These are phyloP conservation scores for Antidorcas marsupialis DNA, from an alignment of 2,113 vertebrate species.

Conservation along the genomic window DNA sequence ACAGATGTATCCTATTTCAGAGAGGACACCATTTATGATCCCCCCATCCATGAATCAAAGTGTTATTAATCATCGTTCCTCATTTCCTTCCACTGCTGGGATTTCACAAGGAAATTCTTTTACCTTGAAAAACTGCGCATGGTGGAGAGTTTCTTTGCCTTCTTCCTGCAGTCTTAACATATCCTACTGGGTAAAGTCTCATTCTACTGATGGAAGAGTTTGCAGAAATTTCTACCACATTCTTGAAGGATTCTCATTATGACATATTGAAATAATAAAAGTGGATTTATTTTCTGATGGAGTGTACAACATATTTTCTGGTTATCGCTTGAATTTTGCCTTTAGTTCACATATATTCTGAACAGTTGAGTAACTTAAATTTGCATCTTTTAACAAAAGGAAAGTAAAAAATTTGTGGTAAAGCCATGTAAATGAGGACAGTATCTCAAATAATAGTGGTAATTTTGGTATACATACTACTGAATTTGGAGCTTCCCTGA, in stretches of 20 bases:
- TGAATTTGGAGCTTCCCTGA: background rate
- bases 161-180: slow-evolving; percentile 35
- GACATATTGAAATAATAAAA: background rate
- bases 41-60: background rate
- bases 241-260: background rate
- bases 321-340: background rate
- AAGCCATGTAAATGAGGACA: background rate
- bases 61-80: slow-evolving; percentile 75
- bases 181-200: slow-evolving; percentile 60
- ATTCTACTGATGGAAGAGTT: background rate
- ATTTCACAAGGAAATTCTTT: slow-evolving; percentile 80
- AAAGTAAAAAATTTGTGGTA: background rate
- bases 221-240: background rate
- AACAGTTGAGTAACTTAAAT: background rate
- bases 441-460: background rate
- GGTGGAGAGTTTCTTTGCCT: slow-evolving; percentile 41
- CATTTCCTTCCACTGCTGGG: slow-evolving; percentile 70
- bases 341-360: background rate
- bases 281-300: background rate
- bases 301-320: background rate
- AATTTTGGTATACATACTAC: background rate
- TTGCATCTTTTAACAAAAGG: background rate
- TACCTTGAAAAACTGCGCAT: slow-evolving; percentile 73
- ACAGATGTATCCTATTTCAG: background rate
- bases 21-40: background rate